Conservation (phyloP, 23 tunicate species). For the Oikopleura albicans region DNA sequence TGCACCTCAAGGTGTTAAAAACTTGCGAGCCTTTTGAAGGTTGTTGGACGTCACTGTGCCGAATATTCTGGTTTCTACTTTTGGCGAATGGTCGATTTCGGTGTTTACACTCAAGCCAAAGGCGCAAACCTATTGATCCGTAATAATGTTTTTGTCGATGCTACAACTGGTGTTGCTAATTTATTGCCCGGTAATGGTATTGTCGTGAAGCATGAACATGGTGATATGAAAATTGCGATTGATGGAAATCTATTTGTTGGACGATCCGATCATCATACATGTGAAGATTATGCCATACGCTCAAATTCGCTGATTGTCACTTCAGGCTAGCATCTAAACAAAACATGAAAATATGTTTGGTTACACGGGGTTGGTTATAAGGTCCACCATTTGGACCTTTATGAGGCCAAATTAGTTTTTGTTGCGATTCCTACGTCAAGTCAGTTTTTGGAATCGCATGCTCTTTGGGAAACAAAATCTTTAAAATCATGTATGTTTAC, state of each 20-base stretch:
- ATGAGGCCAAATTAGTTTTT: too few relatives aligned
- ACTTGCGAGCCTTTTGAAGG: background rate
- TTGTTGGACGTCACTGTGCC: background rate
- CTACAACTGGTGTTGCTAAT: background rate
- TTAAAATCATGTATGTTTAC: too few relatives aligned
- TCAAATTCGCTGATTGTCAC: background rate
- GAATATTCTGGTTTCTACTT: background rate
- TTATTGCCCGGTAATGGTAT: background rate
- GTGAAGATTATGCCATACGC: background rate
- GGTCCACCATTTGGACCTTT: too few relatives aligned
- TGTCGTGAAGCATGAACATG: background rate
- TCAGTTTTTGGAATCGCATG: too few relatives aligned
- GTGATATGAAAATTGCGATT: background rate
- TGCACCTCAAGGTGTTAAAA: too few relatives aligned
- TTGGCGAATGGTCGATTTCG: background rate
- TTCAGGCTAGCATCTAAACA: too few relatives aligned
- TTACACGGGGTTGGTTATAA: too few relatives aligned
- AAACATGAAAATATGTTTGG: too few relatives aligned
- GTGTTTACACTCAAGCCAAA: background rate
- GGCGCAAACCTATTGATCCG: background rate
- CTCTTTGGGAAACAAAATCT: too few relatives aligned
- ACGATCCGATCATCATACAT: background rate
- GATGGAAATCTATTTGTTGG: background rate
- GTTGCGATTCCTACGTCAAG: too few relatives aligned
- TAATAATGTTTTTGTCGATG: background rate